Base-by-base conservation (phyloP, 1,140 invertebrate genomes). In the Chironomus tepperi region DNA sequence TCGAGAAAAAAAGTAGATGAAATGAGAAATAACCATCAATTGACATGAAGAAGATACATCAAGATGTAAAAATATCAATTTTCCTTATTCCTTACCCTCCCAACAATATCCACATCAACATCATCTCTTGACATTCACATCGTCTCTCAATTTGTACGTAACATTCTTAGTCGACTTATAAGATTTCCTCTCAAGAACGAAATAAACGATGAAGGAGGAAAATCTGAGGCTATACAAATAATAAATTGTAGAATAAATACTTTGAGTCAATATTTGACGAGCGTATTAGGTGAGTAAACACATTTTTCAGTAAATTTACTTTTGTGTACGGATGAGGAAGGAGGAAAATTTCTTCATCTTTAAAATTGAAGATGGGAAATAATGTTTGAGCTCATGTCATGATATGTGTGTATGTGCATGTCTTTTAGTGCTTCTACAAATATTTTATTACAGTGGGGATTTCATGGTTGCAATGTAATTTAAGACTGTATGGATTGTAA, bases 291-390 rank as follows among this genome's bases (percentile, higher is more conserved):
- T 57, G 12, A 57, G 12, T 15, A 57, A 57, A 57, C 47, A 57
- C 47, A 57, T 57, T 57, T 57, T 57, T 57, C 47, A 57, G 47
- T 57, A 57, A 57, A 57, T 57, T 57, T 57, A 57, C n/a, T 57
- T n/a, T 57, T 57, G 47, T 34, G 24, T 34, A 34, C 24, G 5
- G 24, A 34, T 34, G 24, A 34, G 24, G 24, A 34, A 5, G n/a
- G 10, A 12, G 47, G 15, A 57, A 15, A n/a, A 57, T 57, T 57
- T 57, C n/a, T n/a, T 57, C 47, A n/a, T 57, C 12, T n/a, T 57
- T 57, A 57, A n/a, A 57, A n/a, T 47, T 10, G 15, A 15, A 47
- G 43, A 47, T n/a, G 47, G n/a, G 47, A 57, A n/a, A 15, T n/a
- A 57, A 57, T 57, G 47, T 57, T 57, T 57, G 47, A 57, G 47